Evolutionary conservation across 2,888 invertebrate species (phyloP).

Genomic region (Tenthredo amoena): DNA sequence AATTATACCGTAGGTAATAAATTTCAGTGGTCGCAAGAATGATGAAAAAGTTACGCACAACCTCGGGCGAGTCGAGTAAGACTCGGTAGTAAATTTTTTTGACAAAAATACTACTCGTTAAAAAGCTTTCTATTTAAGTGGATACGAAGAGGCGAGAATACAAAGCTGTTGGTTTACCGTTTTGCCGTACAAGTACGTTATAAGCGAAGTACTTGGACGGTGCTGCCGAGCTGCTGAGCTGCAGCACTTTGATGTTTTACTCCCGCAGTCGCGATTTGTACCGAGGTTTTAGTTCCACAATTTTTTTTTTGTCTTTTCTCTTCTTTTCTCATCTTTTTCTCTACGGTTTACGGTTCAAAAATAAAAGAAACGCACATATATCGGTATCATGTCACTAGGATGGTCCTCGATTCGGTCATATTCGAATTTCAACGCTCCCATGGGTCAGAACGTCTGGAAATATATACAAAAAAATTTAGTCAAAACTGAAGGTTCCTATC

Average conservation of each 20-base stretch:
- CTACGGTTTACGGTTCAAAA: neutral
- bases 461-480: too few species aligned
- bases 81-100: neutral
- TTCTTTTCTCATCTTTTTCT: neutral
- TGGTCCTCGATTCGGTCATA: too few species aligned
- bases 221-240: neutral
- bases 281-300: neutral
- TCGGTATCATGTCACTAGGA: too few species aligned
- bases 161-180: constrained; percentile 3
- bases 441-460: too few species aligned
- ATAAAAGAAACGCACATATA: neutral
- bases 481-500: too few species aligned
- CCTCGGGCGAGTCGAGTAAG: neutral
- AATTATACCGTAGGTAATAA: neutral
- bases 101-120: constrained; percentile 58
- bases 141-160: constrained; percentile 55
- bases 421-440: too few species aligned
- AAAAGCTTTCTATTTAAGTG: constrained; percentile 68
- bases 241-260: constrained; percentile 1
- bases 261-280: neutral
- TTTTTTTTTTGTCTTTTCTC: neutral
- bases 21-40: neutral
- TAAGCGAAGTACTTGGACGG: constrained; percentile 7
- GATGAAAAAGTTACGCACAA: neutral
- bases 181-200: neutral